These are phyloP conservation scores for Catotricha subobsoleta DNA, from an alignment of 2,888 invertebrate species.

Conservation along the genomic window DNA sequence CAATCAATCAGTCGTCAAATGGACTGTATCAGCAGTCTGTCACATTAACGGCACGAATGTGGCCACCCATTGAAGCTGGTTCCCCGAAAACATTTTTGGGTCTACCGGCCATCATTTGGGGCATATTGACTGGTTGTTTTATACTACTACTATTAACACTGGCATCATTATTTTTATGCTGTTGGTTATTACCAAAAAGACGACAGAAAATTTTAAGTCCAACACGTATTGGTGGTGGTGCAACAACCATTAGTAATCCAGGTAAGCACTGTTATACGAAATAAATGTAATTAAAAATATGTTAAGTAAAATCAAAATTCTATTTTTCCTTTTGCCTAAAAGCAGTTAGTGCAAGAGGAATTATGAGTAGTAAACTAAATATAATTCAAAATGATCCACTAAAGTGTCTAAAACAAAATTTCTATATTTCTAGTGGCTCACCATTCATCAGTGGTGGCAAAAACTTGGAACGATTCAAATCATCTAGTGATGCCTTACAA, in stretches of 20 bases:
- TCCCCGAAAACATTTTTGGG: constrained; percentile 13
- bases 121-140: constrained; percentile 10
- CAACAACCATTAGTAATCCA: constrained; percentile 6
- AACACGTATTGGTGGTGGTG: constrained; percentile 10
- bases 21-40: constrained; percentile 23
- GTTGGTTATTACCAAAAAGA: constrained; percentile 13
- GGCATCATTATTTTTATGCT: constrained; percentile 12
- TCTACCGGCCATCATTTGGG: constrained; percentile 14
- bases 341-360: background rate
- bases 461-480: constrained; percentile 9
- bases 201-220: constrained; percentile 13
- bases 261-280: background rate
- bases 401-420: background rate
- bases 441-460: constrained; percentile 6
- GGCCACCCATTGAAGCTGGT: constrained; percentile 17
- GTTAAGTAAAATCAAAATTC: background rate
- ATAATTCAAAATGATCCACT: background rate
- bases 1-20: constrained; percentile 12
- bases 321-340: background rate
- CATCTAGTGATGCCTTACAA: constrained; percentile 12
- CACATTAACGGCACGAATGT: constrained; percentile 25
- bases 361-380: constrained; percentile 2
- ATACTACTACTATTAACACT: constrained; percentile 11
- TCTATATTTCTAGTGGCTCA: constrained; percentile 10
- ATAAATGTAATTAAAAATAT: no score